These are phyloP conservation scores for Pollenia amentaria DNA, from an alignment of 2,888 invertebrate species.

Conservation along the genomic window DNA sequence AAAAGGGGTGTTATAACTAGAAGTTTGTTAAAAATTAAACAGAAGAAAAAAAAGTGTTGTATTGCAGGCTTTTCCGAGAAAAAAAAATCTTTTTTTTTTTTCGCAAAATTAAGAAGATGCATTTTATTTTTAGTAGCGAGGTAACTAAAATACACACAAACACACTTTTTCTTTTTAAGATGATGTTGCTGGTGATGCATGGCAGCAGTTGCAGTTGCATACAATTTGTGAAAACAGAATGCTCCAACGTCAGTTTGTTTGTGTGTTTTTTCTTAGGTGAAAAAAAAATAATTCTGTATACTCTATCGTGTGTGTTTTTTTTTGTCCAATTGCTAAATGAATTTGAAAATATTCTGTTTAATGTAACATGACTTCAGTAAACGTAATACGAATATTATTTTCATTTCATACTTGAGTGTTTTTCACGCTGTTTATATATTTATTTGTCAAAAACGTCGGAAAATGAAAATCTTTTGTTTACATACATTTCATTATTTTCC, in stretches of 20 bases:
- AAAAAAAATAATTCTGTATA: no score
- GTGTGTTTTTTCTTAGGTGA: background rate
- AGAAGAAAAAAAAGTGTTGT: constrained; percentile 9
- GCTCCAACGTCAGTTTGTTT: background rate
- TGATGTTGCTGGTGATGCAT: constrained; percentile 34
- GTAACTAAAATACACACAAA: background rate
- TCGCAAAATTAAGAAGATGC: constrained; percentile 56
- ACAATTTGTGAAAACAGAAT: constrained; percentile 47
- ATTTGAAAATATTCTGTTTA: constrained; percentile 55
- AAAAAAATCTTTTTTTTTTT: constrained; percentile 56
- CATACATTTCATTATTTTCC: constrained; percentile 24
- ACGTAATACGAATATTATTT: constrained; percentile 21
- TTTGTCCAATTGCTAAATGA: constrained; percentile 1
- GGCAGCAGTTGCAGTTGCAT: constrained; percentile 42
- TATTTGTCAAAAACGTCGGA: constrained; percentile 4
- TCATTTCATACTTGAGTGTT: background rate
- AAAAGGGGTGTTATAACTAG: background rate
- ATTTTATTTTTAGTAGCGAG: constrained; percentile 63
- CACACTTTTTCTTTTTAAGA: background rate
- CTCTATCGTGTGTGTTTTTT: no score
- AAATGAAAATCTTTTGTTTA: constrained; percentile 25
- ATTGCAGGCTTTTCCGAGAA: constrained; percentile 13
- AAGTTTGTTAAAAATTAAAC: constrained; percentile 14
- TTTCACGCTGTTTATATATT: background rate
- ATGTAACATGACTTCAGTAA: constrained; percentile 48